Conservation (phyloP, 2,113 vertebrate genomes). For the Coptodon bakossiorum region DNA sequence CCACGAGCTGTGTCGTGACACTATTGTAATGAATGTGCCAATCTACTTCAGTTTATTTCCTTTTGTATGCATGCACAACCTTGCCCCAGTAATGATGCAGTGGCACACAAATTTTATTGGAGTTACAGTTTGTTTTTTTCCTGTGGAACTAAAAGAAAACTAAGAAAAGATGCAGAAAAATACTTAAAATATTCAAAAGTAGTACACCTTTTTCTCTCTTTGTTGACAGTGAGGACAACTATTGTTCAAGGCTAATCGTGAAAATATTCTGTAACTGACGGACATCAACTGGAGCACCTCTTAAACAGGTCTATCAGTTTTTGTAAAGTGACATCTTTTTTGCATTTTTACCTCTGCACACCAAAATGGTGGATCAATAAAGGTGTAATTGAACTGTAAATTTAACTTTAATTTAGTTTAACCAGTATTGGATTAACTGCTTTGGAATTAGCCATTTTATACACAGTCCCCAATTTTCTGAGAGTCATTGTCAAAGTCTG, state of each 20-base stretch:
- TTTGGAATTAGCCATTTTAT: neutral
- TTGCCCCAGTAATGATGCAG: neutral
- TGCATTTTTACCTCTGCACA: neutral
- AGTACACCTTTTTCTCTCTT: neutral
- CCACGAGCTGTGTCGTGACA: neutral
- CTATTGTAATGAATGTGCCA: neutral
- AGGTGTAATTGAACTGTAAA: neutral
- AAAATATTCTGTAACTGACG: neutral
- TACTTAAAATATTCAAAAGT: neutral
- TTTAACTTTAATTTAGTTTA: no score
- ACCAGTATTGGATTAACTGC: neutral
- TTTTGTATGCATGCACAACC: neutral
- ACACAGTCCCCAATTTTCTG: neutral
- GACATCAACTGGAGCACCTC: neutral
- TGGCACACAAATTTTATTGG: neutral
- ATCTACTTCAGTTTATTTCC: neutral
- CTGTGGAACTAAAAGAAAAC: neutral
- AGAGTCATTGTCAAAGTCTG: neutral
- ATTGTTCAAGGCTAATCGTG: neutral
- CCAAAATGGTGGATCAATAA: rapidly evolving
- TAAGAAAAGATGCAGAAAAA: neutral
- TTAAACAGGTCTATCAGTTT: neutral
- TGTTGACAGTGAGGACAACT: neutral
- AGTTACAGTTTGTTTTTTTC: neutral
- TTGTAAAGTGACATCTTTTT: neutral